A percentile compares a stretch with the other conserved stretches of the same genome.
Conservation (phyloP, 2,113 vertebrate species). For the Marmota monax region DNA sequence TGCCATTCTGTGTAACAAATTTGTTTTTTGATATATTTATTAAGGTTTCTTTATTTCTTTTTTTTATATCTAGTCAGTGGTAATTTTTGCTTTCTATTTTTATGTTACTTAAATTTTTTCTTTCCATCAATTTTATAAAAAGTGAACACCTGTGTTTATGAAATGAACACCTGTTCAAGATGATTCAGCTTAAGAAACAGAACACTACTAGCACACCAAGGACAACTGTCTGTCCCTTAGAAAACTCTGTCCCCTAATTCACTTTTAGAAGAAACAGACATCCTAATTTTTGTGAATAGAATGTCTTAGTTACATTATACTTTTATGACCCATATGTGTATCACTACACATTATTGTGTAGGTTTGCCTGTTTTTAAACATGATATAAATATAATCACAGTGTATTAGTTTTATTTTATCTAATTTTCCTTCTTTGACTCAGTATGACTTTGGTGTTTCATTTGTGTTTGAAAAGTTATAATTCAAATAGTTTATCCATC, state of each 20-base stretch:
- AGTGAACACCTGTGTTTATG: conserved; percentile 56
- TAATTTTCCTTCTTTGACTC: neutral
- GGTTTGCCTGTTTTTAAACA: neutral
- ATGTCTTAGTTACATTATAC: neutral
- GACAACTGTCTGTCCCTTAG: neutral
- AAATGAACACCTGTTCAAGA: conserved; percentile 13
- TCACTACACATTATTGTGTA: neutral
- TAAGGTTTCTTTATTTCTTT: neutral
- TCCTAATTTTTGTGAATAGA: neutral
- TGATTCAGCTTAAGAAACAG: neutral
- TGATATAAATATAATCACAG: neutral
- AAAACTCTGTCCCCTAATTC: neutral
- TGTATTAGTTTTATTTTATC: conserved; percentile 30
- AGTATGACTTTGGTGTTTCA: conserved; percentile 12
- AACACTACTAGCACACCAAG: neutral
- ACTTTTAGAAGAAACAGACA: neutral
- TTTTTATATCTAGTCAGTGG: neutral
- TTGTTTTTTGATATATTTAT: neutral
- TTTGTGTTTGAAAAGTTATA: conserved; percentile 2
- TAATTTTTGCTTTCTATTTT: conserved; percentile 51
- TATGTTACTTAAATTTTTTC: conserved; percentile 30
- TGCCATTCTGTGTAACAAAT: neutral
- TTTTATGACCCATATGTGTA: neutral
- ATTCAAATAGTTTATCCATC: neutral
- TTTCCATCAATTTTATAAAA: conserved; percentile 63